Base-by-base conservation (phyloP, 2,113 vertebrate genomes). In the Callopanchax toddi region DNA sequence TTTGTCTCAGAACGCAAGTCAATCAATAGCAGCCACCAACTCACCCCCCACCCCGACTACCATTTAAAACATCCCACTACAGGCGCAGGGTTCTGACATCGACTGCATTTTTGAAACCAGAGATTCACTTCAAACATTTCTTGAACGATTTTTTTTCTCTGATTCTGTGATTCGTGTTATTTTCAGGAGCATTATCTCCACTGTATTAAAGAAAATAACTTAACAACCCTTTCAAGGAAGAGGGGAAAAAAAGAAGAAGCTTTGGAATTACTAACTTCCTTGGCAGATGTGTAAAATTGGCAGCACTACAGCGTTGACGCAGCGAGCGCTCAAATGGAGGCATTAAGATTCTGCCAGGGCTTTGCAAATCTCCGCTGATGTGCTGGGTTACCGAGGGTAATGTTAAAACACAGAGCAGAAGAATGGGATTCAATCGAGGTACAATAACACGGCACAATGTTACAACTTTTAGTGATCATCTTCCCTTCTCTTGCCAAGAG, bases 1-100 rank as follows among this genome's bases (percentile, higher is more conserved):
- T 83, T 84, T 77, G 76, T 86, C 79, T 82, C 82, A 55, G 50
- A 82, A 82, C 21, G 45, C 78, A 63, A 70, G 57, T 44, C 48
- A 12, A 79, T 86, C 87, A 8, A 86, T 89, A 83, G 62, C 67
- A 53, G 67, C 43, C 60, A 55, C 60, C 76, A 57, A 67, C 60
- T 61, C 11, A 1, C 52, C 61, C 63, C 58, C 60, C 48, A 36
- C 22, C 37, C 71, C 12, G 12, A 11, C 37, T 15, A 3, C 16
- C 4, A 53, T 67, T 76, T 75, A 67, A 63, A 46, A 49, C 50
- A 69, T 79, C 40, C 52, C 52, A 71, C 65, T 53, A 42, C 72
- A 76, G 55, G 46, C 16, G 29, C 57, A 23, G 34, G 29, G 64
- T 76, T 78, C 68, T 61, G 65, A 70, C 53, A 81, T 86, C 42